Evolutionary conservation across 2,888 invertebrate species (phyloP).

Genomic region (Allygus modestus): DNA sequence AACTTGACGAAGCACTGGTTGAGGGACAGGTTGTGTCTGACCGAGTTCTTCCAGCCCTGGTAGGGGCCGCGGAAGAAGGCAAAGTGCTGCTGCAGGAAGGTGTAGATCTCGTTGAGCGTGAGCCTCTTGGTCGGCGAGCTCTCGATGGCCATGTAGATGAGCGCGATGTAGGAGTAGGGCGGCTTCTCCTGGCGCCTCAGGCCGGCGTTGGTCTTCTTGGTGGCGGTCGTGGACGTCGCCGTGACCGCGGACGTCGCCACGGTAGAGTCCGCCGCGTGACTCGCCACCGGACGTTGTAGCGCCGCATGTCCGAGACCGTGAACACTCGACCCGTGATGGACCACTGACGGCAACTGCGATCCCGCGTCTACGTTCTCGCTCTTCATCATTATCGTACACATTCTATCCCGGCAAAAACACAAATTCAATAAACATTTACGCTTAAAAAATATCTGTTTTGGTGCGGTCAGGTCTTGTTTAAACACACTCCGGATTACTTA

Average conservation of each 20-base stretch:
- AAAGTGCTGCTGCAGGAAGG: constrained; percentile 93
- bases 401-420: constrained; percentile 56
- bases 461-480: constrained; percentile 54
- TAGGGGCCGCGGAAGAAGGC: constrained; percentile 97
- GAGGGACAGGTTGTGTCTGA: constrained; percentile 96
- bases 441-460: constrained; percentile 64
- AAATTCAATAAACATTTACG: constrained; percentile 69
- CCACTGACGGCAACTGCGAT: constrained; percentile 63
- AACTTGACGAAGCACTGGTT: constrained; percentile 99
- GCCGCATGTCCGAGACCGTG: constrained; percentile 74
- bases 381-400: constrained; percentile 66
- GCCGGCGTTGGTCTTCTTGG: constrained; percentile 61
- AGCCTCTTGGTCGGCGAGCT: constrained; percentile 93
- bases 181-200: constrained; percentile 94
- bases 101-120: constrained; percentile 97
- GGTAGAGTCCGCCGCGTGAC: not conserved
- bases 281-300: constrained; percentile 69
- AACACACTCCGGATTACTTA: constrained; percentile 58
- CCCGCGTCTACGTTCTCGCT: constrained; percentile 65
- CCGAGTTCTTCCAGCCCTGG: constrained; percentile 98
- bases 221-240: constrained; percentile 67
- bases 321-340: constrained; percentile 70
- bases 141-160: constrained; percentile 98
- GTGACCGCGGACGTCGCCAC: constrained; percentile 65
- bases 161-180: constrained; percentile 96